Percentiles rank a stretch among this genome's conserved stretches.
phyloP scores from a whole-genome alignment of 2,888 invertebrate species.

The Ptilodon capucinus region DNA sequence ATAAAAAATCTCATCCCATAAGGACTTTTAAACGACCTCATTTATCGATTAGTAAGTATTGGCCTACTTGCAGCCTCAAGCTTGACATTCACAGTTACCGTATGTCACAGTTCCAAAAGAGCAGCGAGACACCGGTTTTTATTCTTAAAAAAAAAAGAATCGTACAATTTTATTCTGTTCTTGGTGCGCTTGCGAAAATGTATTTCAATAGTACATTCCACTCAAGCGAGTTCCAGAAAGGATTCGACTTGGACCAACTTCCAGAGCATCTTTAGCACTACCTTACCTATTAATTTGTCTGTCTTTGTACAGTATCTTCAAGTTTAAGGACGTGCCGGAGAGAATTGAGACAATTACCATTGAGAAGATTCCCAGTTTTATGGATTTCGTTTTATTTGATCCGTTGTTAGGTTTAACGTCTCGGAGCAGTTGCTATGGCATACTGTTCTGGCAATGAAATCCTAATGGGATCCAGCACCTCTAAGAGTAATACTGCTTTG shows the following conservation, averaged over 20 bases:
- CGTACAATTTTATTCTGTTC: conserved; percentile 58
- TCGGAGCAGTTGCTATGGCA: conserved; percentile 22
- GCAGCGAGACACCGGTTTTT: conserved; percentile 62
- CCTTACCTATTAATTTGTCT: conserved; percentile 49
- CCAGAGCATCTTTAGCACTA: conserved; percentile 48
- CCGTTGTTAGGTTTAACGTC: conserved; percentile 34
- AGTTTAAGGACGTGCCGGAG: conserved; percentile 39
- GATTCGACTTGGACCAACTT: conserved; percentile 38
- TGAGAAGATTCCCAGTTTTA: conserved; percentile 39
- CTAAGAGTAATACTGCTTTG: too few species aligned
- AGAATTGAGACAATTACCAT: conserved; percentile 39
- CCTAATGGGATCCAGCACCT: not conserved
- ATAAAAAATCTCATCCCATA: not conserved
- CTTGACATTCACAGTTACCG: conserved; percentile 14
- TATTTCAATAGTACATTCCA: conserved; percentile 54
- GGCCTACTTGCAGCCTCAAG: not conserved
- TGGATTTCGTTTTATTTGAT: conserved; percentile 39
- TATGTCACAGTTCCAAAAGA: conserved; percentile 51
- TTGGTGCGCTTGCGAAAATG: conserved; percentile 59
- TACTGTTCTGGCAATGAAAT: conserved; percentile 24
- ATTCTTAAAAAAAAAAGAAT: conserved; percentile 51
- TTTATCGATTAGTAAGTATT: not conserved
- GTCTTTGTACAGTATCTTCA: conserved; percentile 36
- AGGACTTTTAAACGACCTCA: not conserved
- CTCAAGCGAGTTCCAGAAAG: conserved; percentile 46